Evolutionary conservation across 2,113 vertebrate genomes (phyloP), one percentile per base, ranked within the genome.

Genomic region (Leiothrix lutea): DNA sequence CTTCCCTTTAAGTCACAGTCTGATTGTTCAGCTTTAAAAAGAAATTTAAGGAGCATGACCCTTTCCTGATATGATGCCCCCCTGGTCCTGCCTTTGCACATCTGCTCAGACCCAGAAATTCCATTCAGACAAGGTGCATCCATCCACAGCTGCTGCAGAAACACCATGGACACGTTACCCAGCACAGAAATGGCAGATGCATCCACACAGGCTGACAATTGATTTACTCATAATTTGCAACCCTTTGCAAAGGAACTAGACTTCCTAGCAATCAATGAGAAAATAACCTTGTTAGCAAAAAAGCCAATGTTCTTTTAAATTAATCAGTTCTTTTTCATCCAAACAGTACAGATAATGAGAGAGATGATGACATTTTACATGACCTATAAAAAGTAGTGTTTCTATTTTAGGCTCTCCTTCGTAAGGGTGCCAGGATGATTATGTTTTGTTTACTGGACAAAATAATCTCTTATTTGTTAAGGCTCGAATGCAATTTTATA

Each of bases 391-490:
- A 57, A 92, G 80, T 17, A 78, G 56, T 61, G 79, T 67, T 95
- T 90, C 96, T 95, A 90, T 93, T 97, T 97, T 93, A 78, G 86
- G 82, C 72, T 96, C 71, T 88, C 82, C 72, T 88, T 95, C 56
- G 0, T 86, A 92, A 93, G 85, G 95, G 83, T 97, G 93, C 88
- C 91, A 94, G 58, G 57, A 95, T 92, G 91, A 92, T 96, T 96
- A 96, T 91, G 89, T 70, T 95, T 96, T 97, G 94, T 96, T 92
- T 94, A 89, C 91, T 88, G 95, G 94, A 96, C 91, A 86, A 72
- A 93, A 96, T 95, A 96, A 97, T 96, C 94, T 93, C 94, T 90
- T 95, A 94, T 94, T 96, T 96, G 90, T 96, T 96, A 95, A 92
- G 82, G 65, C 73, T 78, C 28, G 62, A 91, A 92, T 44, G 73